A percentile compares a stretch with the other conserved stretches of the same genome.
phyloP scores from a whole-genome alignment of 1,140 invertebrate genomes.

The Tenebrio molitor region DNA sequence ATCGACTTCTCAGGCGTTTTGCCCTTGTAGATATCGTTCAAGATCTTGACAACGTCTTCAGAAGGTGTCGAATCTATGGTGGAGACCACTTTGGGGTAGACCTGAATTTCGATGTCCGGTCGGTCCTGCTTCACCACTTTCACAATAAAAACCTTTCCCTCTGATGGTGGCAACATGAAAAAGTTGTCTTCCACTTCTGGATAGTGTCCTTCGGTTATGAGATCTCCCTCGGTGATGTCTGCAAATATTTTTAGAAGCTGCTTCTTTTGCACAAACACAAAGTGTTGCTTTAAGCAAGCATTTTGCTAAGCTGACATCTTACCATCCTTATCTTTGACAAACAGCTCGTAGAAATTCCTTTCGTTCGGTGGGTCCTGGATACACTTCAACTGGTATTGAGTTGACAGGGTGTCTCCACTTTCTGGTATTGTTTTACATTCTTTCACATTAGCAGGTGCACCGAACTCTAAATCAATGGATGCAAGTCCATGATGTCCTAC shows the following conservation, averaged over 20 bases:
- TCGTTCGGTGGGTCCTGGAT: not conserved
- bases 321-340: too few species aligned
- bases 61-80: not conserved
- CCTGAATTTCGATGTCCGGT: not conserved
- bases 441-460: not conserved
- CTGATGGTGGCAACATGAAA: not conserved
- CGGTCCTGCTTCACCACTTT: not conserved
- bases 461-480: not conserved
- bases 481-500: not conserved
- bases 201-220: not conserved
- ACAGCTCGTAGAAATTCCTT: not conserved
- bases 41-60: not conserved
- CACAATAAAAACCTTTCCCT: not conserved
- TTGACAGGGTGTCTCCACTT: not conserved
- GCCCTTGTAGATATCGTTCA: too few species aligned
- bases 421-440: not conserved
- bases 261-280: not conserved
- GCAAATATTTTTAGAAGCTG: not conserved
- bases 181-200: not conserved
- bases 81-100: not conserved
- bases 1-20: too few species aligned
- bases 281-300: too few species aligned
- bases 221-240: not conserved
- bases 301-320: too few species aligned
- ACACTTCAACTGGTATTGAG: not conserved